Conservation (phyloP, 2,113 vertebrate genomes). For the Pristiophorus japonicus region DNA sequence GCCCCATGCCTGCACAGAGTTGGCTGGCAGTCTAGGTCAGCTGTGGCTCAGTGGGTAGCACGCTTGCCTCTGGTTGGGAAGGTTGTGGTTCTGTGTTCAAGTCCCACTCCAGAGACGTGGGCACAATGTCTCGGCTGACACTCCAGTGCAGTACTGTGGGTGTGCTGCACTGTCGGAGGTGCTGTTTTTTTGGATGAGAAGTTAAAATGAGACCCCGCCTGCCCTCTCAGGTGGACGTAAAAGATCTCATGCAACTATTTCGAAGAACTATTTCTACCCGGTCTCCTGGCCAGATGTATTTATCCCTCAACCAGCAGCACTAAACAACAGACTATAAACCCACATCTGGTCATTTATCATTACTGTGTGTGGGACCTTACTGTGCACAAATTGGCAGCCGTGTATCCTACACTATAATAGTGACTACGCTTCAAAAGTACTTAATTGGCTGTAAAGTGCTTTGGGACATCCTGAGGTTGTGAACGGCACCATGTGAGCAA, state of each 20-base stretch:
- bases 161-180: no score
- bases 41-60: not conserved
- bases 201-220: not conserved
- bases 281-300: not conserved
- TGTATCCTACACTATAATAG: not conserved
- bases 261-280: not conserved
- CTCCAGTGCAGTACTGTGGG: no score
- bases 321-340: not conserved
- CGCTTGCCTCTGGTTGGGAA: not conserved
- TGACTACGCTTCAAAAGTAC: not conserved
- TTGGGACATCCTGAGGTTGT: not conserved
- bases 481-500: not conserved
- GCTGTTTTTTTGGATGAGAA: not conserved
- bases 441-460: not conserved
- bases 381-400: not conserved
- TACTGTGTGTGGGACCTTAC: not conserved
- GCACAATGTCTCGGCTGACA: not conserved
- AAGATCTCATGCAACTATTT: no score
- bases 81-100: not conserved
- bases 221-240: no score
- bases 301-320: not conserved
- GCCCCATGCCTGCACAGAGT: not conserved
- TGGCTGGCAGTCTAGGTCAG: not conserved
- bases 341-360: not conserved
- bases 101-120: not conserved